Evolutionary conservation across 2,113 vertebrate species (phyloP).

Genomic region (Sander lucioperca): DNA sequence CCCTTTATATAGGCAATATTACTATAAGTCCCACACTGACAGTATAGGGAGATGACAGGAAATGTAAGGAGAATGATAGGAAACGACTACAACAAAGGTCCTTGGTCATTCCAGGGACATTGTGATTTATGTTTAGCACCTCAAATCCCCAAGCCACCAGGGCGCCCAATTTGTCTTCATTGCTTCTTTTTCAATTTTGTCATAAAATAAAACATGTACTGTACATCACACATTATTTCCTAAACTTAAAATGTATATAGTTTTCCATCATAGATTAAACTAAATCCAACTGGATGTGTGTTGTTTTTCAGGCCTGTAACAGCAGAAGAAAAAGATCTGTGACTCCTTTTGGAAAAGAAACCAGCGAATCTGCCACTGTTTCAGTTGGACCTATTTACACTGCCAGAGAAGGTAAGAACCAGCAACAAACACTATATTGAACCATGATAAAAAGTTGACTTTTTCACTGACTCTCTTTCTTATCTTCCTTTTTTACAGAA

Average conservation of each 20-base stretch:
- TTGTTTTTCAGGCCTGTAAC: slow-evolving; percentile 73
- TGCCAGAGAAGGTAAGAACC: slow-evolving; percentile 63
- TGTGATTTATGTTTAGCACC: not conserved
- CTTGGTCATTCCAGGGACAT: fast-evolving
- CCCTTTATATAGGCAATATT: no score
- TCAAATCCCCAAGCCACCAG: no score
- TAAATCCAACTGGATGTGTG: not conserved
- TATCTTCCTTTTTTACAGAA: slow-evolving; percentile 17
- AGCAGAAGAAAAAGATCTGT: slow-evolving; percentile 66
- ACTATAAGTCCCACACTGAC: not conserved
- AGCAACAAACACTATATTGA: not conserved
- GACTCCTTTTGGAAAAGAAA: slow-evolving; percentile 57
- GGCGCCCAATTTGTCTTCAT: not conserved
- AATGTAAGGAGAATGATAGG: not conserved
- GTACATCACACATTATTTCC: not conserved
- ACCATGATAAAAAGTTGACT: not conserved
- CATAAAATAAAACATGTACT: not conserved
- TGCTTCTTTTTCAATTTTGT: not conserved
- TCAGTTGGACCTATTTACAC: slow-evolving; percentile 83
- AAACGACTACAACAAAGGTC: not conserved
- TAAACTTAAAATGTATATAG: not conserved
- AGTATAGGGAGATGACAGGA: not conserved
- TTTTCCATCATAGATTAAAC: not conserved
- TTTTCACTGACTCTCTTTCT: slow-evolving; percentile 10
- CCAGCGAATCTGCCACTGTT: slow-evolving; percentile 75